Evolutionary conservation across 2,888 invertebrate genomes (phyloP), one percentile per base, ranked within the genome.

Genomic region (Leptopilina myrica): DNA sequence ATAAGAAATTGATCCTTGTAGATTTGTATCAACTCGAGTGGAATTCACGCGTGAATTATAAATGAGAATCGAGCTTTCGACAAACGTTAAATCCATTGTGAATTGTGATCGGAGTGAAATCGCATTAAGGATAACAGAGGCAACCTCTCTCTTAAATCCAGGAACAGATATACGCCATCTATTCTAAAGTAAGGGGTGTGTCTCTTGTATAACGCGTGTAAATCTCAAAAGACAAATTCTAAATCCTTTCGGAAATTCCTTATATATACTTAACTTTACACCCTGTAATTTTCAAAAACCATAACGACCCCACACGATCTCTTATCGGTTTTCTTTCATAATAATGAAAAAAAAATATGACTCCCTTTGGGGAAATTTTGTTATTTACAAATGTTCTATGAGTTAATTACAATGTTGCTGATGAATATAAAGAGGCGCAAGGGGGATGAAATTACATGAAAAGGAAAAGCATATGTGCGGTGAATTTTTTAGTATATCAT

Each of bases 201-300:
- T 79, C 59, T 79, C 59, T 79, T 75, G 79, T 78, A 20, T 20
- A 79, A 64, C 78, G 81, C 79, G 82, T 85, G 85, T 88, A 88
- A 88, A 88, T 88, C 87, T 87, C 84, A 78, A 73, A 79, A 82
- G 86, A 86, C 86, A 86, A 87, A 85, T 87, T 86, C 83, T 80
- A 86, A 87, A 87, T 86, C 87, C 86, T 86, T 83, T 83, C 81
- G 76, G 81, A 84, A 85, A 86, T 87, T 87, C 83, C 84, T 84
- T 80, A 9, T 1, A 9, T 1, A 20, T 49, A 83, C 84, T 84
- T 80, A 83, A 83, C 77, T 46, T 62, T 14, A 77, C 67, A 64
- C 79, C 76, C 62, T 11, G n/a, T 26, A 43, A 64, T 59, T 73
- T 66, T 83, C 67, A 76, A 62, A 64, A 76, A 62, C 3, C 64